These are phyloP conservation scores for Eulemur coronatus DNA, from an alignment of 2,797 vertebrate species.

Conservation along the genomic window DNA sequence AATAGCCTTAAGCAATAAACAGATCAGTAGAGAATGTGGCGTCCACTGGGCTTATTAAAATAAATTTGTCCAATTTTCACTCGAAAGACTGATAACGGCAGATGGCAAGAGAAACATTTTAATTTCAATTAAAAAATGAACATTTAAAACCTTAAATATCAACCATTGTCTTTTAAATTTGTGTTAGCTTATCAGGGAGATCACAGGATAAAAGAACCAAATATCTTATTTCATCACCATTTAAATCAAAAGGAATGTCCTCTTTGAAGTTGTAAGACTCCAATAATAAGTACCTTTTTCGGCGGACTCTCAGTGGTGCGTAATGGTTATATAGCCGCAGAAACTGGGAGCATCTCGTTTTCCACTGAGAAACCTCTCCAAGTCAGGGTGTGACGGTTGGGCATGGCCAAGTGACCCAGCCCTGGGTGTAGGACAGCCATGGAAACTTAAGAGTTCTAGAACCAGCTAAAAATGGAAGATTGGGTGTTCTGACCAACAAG, in stretches of 20 bases:
- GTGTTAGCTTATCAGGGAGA: neutral
- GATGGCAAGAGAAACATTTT: conserved; percentile 28
- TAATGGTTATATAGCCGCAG: neutral
- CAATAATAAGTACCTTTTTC: neutral
- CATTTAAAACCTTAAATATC: neutral
- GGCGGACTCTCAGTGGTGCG: neutral
- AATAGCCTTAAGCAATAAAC: conserved; percentile 53
- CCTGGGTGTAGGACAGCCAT: neutral
- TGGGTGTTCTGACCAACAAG: conserved; percentile 2
- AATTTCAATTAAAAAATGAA: neutral
- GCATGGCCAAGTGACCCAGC: neutral
- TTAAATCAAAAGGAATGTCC: neutral
- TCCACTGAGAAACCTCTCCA: neutral
- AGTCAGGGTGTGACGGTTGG: neutral
- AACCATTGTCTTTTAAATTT: neutral
- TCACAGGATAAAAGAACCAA: neutral
- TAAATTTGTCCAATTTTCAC: neutral
- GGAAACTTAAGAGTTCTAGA: neutral
- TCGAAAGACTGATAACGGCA: neutral
- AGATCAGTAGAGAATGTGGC: conserved; percentile 27
- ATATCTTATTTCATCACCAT: neutral
- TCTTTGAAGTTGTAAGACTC: neutral
- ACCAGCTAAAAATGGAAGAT: neutral
- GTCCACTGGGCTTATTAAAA: neutral
- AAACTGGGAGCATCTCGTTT: neutral